These are phyloP conservation scores for Ophiothrix spiculata DNA, from an alignment of 35 echinoderm and acorn worm genomes.

Conservation along the genomic window DNA sequence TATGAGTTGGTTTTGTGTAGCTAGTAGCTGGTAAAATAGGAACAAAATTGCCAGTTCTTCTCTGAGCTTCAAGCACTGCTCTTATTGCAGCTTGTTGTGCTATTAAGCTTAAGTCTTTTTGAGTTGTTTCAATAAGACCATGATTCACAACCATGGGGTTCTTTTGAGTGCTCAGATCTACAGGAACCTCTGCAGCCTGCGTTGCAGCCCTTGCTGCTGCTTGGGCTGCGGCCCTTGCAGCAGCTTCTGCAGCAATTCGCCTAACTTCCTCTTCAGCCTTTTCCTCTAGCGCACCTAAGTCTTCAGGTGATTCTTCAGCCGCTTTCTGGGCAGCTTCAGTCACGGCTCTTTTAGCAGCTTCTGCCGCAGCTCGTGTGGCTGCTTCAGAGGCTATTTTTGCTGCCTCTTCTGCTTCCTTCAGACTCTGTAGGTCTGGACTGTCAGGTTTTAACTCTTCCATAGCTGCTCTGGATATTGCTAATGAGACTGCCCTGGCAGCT, in stretches of 20 bases:
- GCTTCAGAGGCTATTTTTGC: background rate
- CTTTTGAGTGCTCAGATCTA: background rate
- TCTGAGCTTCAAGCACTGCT: background rate
- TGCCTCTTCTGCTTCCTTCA: background rate
- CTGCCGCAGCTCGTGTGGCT: background rate
- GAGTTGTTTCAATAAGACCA: background rate
- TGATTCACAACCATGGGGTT: background rate
- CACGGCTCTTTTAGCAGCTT: background rate
- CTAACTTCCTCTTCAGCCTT: background rate
- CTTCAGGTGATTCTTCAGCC: background rate
- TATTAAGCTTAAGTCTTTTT: background rate
- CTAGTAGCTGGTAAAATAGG: background rate
- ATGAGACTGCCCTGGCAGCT: background rate
- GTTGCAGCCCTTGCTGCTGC: background rate
- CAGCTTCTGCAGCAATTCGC: background rate
- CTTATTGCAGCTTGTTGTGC: background rate
- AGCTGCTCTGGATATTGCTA: background rate
- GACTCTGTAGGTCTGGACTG: background rate
- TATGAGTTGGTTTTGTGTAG: background rate
- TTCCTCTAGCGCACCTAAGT: background rate
- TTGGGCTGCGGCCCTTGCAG: background rate
- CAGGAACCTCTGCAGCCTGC: background rate
- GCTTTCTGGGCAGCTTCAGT: no score
- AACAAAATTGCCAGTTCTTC: background rate
- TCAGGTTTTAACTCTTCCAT: background rate